A percentile compares a stretch with the other conserved stretches of the same genome.
These are phyloP conservation scores for Atta texana DNA, from an alignment of 1,140 invertebrate genomes.

Conservation along the genomic window DNA sequence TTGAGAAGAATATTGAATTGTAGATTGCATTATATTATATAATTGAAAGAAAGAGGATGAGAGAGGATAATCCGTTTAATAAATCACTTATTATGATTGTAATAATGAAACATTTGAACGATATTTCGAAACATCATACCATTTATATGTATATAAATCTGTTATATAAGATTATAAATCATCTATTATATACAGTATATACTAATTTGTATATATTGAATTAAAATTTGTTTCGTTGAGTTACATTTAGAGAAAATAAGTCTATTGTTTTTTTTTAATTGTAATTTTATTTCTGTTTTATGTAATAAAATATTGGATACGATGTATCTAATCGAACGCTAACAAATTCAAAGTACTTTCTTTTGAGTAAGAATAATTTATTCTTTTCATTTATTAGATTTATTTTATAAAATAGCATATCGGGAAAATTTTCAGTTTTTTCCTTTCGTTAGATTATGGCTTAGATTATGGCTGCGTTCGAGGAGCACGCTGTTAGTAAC, in stretches of 20 bases:
- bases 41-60: not conserved
- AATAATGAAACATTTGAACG: not conserved
- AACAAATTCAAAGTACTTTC: not conserved
- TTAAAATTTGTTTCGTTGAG: not conserved
- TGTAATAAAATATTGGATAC: not conserved
- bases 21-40: not conserved
- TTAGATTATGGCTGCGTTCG: not conserved
- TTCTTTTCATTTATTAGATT: not conserved
- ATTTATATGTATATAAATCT: not conserved
- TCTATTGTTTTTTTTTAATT: not conserved
- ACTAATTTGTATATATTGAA: not conserved
- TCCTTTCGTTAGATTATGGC: not conserved
- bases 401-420: not conserved
- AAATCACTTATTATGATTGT: not conserved
- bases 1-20: not conserved
- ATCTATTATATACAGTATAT: no score
- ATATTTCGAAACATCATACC: not conserved
- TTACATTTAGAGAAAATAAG: not conserved
- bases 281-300: not conserved
- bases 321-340: not conserved
- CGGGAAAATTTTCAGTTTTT: not conserved
- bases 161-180: no score
- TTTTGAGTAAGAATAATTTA: not conserved
- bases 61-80: not conserved
- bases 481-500: no score